Percentiles rank a stretch among this genome's conserved stretches.
Evolutionary conservation across 2,888 invertebrate genomes (phyloP).

Genomic region (Axea sp.): DNA sequence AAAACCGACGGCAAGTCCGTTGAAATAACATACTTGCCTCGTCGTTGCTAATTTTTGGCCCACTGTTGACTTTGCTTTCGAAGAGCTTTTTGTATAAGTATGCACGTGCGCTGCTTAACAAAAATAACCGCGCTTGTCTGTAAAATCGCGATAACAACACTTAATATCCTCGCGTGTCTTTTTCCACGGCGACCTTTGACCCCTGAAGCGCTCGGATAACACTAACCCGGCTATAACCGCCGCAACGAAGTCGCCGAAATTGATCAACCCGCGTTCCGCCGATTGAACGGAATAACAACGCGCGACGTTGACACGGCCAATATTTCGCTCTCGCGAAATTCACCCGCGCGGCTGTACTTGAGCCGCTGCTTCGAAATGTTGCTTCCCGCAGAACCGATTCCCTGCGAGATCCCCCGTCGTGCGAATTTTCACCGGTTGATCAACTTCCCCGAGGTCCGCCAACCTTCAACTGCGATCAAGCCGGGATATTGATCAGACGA

Average conservation of each 20-base stretch:
- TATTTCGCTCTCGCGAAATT: too few species aligned
- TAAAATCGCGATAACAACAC: constrained; percentile 26
- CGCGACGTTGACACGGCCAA: too few species aligned
- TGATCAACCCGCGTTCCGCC: too few species aligned
- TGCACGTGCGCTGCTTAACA: constrained; percentile 3
- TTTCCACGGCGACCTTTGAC: neutral
- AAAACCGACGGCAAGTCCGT: constrained; percentile 1
- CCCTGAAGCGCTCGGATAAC: too few species aligned
- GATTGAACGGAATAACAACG: too few species aligned
- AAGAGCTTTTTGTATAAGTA: constrained; percentile 5
- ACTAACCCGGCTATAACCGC: too few species aligned
- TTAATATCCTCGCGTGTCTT: constrained; percentile 2
- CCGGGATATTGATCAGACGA: constrained; percentile 52
- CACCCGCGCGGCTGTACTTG: too few species aligned
- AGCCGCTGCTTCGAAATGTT: too few species aligned
- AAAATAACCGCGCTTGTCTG: constrained; percentile 7
- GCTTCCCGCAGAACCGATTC: constrained; percentile 31
- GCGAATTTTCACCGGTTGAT: constrained; percentile 52
- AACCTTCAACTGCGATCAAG: constrained; percentile 50
- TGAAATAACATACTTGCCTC: constrained; percentile 13
- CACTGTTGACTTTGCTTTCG: constrained; percentile 13
- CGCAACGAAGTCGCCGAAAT: too few species aligned
- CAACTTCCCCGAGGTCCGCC: constrained; percentile 46
- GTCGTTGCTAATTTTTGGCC: constrained; percentile 7
- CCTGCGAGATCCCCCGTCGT: constrained; percentile 8